phyloP scores from a whole-genome alignment of 2,797 vertebrate genomes.

The Chloroceryle inda region DNA sequence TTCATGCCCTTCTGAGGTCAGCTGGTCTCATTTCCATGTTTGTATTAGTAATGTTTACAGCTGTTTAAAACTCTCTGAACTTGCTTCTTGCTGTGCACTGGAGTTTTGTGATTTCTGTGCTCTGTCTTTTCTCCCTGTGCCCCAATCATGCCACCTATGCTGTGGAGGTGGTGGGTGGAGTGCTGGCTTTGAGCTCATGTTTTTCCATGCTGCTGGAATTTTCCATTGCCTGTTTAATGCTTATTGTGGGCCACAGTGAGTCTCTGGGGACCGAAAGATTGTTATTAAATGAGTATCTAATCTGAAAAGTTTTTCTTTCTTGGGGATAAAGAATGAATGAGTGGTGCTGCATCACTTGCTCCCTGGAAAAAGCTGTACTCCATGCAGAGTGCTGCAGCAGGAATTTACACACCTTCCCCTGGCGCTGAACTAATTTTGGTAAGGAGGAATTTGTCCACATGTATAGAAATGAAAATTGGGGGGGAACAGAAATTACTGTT shows the following conservation, averaged over 20 bases:
- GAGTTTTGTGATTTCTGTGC: background rate
- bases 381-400: background rate
- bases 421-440: background rate
- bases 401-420: background rate
- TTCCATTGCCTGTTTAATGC: background rate
- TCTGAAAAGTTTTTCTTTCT: background rate
- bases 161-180: background rate
- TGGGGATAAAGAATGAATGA: background rate
- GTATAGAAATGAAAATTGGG: background rate
- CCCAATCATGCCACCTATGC: background rate
- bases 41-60: background rate
- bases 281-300: background rate
- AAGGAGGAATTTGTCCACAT: background rate
- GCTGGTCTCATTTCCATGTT: background rate
- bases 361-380: background rate
- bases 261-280: background rate
- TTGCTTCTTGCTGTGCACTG: background rate
- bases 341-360: background rate
- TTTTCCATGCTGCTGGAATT: background rate
- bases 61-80: background rate
- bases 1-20: background rate
- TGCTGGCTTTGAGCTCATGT: background rate
- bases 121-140: background rate
- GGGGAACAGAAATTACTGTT: background rate
- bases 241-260: rapidly evolving